Conservation (phyloP, 2,113 vertebrate species). For the Uria lomvia region DNA sequence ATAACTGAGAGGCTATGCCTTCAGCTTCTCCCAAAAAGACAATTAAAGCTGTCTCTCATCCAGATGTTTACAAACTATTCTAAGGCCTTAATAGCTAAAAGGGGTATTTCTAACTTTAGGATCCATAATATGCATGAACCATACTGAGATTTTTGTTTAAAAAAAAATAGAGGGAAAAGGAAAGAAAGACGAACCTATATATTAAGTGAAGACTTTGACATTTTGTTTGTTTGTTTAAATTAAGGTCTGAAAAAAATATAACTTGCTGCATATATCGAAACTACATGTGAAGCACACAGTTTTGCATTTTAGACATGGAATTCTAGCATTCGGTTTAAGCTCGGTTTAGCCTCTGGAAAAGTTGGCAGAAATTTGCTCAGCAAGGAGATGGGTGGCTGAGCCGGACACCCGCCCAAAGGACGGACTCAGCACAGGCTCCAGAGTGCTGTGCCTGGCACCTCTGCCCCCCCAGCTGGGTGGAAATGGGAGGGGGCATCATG, state of each 20-base stretch:
- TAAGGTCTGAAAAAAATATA: not conserved
- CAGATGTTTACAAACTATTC: not conserved
- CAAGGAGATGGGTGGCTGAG: not conserved
- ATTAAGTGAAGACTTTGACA: not conserved
- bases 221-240: not conserved
- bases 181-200: not conserved
- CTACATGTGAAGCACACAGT: not conserved
- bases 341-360: not conserved
- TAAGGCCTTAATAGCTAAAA: not conserved
- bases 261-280: not conserved
- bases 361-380: not conserved
- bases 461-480: too few relatives aligned
- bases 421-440: not conserved
- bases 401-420: not conserved
- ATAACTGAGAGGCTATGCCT: not conserved
- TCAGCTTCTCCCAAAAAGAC: not conserved
- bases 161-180: too few relatives aligned
- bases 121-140: not conserved
- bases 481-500: too few relatives aligned
- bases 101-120: not conserved
- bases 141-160: not conserved
- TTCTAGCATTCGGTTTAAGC: not conserved
- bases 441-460: not conserved
- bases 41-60: not conserved
- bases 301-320: not conserved